Evolutionary conservation across 1,140 invertebrate species (phyloP).

Genomic region (Sinella curviseta): DNA sequence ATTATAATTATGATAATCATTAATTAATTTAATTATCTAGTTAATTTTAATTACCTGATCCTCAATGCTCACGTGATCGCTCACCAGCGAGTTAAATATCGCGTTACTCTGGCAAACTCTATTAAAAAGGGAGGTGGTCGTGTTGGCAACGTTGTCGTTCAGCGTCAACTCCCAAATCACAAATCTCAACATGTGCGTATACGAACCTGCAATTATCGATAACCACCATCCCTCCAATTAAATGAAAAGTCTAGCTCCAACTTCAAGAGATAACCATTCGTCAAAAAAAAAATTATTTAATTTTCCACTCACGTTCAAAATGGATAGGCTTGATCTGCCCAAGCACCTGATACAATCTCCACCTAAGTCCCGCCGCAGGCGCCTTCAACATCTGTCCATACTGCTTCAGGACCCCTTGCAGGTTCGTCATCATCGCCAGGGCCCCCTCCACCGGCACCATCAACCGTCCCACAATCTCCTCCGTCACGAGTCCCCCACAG

Average conservation of each 20-base stretch:
- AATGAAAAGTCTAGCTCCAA: not conserved
- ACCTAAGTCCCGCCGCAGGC: slow-evolving; percentile 84
- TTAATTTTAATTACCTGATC: slow-evolving; percentile 77
- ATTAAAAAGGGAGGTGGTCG: slow-evolving; percentile 84
- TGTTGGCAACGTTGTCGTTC: slow-evolving; percentile 91
- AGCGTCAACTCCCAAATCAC: slow-evolving; percentile 96
- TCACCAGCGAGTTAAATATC: slow-evolving; percentile 75
- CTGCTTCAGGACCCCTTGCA: slow-evolving; percentile 81
- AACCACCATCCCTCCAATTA: slow-evolving; percentile 29
- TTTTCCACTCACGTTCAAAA: slow-evolving; percentile 69
- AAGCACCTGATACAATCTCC: slow-evolving; percentile 88
- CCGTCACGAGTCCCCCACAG: slow-evolving; percentile 85
- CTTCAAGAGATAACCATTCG: not conserved
- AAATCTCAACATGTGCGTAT: slow-evolving; percentile 82
- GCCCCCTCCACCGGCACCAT: slow-evolving; percentile 91
- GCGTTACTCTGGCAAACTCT: slow-evolving; percentile 82
- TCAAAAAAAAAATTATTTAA: not conserved
- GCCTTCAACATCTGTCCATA: slow-evolving; percentile 93
- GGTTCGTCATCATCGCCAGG: slow-evolving; percentile 85
- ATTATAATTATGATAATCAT: not conserved
- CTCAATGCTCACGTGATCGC: slow-evolving; percentile 93
- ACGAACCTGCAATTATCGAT: slow-evolving; percentile 62
- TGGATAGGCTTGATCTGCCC: slow-evolving; percentile 77
- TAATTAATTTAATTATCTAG: not conserved
- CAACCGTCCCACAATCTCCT: slow-evolving; percentile 84